Base-by-base conservation (phyloP, 35 echinoderm and acorn worm species). In the Heliocidaris tuberculata region DNA sequence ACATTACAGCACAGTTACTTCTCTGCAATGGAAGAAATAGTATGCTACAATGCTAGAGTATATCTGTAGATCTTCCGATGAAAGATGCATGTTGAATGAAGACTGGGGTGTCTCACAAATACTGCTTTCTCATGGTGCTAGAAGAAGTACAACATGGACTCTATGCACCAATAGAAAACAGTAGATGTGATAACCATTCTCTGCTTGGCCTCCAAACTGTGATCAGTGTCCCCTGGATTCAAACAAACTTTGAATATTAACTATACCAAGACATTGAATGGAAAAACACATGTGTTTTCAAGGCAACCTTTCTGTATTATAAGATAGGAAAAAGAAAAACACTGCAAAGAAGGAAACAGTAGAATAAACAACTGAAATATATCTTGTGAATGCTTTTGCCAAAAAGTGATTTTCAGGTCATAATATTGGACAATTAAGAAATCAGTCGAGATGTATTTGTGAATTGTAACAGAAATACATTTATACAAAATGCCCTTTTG, bases 121-220 rank as follows among this genome's bases (percentile, higher is more conserved):
- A 89, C 87, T 89, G 87, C 87, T 89, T 89, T 89, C 87, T 89
- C 87, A 89, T 89, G 87, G 87, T 89, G 87, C 87, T 89, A 89
- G 87, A 89, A 89, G 87, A 89, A 48, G 32, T 47, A 32, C 16
- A 89, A 48, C 87, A 89, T n/a, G 87, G 87, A 89, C 87, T 89
- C 87, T 89, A 89, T 32, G 87, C 87, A 89, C 87, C 87, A 89
- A 89, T 48, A 89, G 87, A 89, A 89, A 89, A 89, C 87, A 89
- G 87, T 89, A 89, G 87, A 47, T 89, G 87, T 32, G 87, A 89
- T 13, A 21, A 47, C 87, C 31, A 89, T 11, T 89, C 87, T 24
- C 32, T 48, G 31, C 87, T 78, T 78, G 65, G 65, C 65, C 3
- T 27, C 19, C 65, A 78, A n/a, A 27, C 27, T 5, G 19, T 19